Percentiles rank a stretch among this genome's conserved stretches.
phyloP scores from a whole-genome alignment of 2,113 vertebrate genomes.

The Struthio camelus region DNA sequence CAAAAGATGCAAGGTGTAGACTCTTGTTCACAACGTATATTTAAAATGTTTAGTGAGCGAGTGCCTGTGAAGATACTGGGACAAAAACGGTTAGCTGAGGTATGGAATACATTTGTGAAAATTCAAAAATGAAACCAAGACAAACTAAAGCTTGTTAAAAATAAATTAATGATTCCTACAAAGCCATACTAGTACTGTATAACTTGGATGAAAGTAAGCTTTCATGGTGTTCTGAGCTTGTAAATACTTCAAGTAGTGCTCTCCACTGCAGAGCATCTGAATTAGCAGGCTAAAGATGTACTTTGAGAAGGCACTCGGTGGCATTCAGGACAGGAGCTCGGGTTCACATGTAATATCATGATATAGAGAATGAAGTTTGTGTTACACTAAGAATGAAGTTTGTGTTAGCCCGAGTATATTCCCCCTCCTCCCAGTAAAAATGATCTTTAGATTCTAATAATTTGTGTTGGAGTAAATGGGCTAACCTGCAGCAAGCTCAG shows the following conservation, averaged over 20 bases:
- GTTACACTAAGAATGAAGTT: neutral
- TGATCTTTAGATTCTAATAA: neutral
- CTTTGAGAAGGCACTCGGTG: neutral
- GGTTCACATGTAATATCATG: neutral
- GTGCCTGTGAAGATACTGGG: neutral
- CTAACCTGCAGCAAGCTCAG: neutral
- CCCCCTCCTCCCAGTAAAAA: neutral
- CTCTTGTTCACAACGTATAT: neutral
- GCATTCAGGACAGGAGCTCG: neutral
- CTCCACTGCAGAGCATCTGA: neutral
- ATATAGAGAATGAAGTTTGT: neutral
- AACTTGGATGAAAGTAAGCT: neutral
- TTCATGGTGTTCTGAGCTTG: neutral
- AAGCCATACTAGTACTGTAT: neutral
- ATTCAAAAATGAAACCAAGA: neutral
- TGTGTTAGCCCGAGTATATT: too few species aligned
- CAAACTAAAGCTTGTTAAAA: neutral
- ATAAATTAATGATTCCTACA: neutral
- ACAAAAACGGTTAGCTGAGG: conserved; percentile 64
- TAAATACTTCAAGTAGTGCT: neutral
- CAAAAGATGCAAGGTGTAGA: neutral
- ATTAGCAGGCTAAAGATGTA: neutral
- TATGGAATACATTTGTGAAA: conserved; percentile 22
- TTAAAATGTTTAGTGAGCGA: neutral
- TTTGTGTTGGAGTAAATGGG: neutral